Evolutionary conservation across 2,113 vertebrate species (phyloP).

Genomic region (Prunella fulvescens): DNA sequence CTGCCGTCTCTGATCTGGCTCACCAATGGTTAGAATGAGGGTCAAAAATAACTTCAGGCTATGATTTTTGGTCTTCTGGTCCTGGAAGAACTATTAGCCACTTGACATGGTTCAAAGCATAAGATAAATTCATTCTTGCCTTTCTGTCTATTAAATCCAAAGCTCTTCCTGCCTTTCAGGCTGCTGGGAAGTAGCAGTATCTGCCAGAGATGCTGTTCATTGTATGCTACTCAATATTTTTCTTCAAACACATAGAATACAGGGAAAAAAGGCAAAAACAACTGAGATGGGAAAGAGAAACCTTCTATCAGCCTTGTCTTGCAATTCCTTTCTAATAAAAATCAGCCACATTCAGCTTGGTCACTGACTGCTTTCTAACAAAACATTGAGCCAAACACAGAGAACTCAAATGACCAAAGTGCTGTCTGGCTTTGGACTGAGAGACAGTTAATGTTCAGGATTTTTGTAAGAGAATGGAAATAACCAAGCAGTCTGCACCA

Average conservation of each 20-base stretch:
- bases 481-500: not conserved
- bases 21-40: not conserved
- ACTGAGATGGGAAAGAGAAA: not conserved
- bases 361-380: not conserved
- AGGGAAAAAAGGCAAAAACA: not conserved
- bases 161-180: not conserved
- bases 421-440: not conserved
- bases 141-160: not conserved
- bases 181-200: not conserved
- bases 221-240: not conserved
- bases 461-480: not conserved
- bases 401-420: not conserved
- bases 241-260: not conserved
- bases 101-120: not conserved
- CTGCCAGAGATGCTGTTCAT: not conserved
- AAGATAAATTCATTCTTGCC: not conserved
- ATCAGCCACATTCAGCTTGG: not conserved
- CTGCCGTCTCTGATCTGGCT: not conserved
- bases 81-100: not conserved
- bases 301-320: not conserved
- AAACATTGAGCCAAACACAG: not conserved
- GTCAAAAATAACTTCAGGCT: not conserved
- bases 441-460: not conserved
- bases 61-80: not conserved
- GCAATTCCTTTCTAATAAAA: not conserved